These are phyloP conservation scores for Zhuqinia jingwanae DNA, from an alignment of 2,888 invertebrate genomes.

Conservation along the genomic window DNA sequence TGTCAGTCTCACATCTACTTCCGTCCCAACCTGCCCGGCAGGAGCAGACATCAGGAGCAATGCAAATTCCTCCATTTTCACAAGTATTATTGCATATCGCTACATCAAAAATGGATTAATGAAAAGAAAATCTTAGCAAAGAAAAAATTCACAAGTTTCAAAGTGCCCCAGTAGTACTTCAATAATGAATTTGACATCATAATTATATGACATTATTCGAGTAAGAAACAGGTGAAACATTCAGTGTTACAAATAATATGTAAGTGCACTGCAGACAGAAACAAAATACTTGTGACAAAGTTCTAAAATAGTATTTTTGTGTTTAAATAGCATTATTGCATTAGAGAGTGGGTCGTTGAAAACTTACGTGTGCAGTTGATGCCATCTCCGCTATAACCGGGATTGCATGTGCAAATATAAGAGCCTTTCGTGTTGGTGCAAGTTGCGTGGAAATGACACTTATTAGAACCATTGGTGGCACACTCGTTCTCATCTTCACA, in stretches of 20 bases:
- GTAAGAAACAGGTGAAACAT: too few species aligned
- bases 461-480: slow-evolving; percentile 85
- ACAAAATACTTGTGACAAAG: too few species aligned
- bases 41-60: slow-evolving; percentile 88
- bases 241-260: too few species aligned
- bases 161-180: too few species aligned
- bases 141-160: neutral
- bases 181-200: too few species aligned
- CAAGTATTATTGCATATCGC: slow-evolving; percentile 91
- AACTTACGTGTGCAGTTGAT: slow-evolving; percentile 89
- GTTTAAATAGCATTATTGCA: too few species aligned
- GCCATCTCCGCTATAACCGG: slow-evolving; percentile 90
- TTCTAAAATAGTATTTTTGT: too few species aligned
- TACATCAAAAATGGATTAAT: too few species aligned
- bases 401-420: slow-evolving; percentile 88
- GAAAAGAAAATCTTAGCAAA: too few species aligned
- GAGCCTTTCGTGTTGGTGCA: slow-evolving; percentile 92
- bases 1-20: slow-evolving; percentile 90
- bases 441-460: slow-evolving; percentile 88
- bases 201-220: too few species aligned
- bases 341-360: neutral
- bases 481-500: slow-evolving; percentile 90
- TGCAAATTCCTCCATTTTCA: slow-evolving; percentile 91
- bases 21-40: slow-evolving; percentile 92
- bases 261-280: too few species aligned